These are phyloP conservation scores for Pagetopsis macropterus DNA, from an alignment of 2,797 vertebrate species.

Conservation along the genomic window DNA sequence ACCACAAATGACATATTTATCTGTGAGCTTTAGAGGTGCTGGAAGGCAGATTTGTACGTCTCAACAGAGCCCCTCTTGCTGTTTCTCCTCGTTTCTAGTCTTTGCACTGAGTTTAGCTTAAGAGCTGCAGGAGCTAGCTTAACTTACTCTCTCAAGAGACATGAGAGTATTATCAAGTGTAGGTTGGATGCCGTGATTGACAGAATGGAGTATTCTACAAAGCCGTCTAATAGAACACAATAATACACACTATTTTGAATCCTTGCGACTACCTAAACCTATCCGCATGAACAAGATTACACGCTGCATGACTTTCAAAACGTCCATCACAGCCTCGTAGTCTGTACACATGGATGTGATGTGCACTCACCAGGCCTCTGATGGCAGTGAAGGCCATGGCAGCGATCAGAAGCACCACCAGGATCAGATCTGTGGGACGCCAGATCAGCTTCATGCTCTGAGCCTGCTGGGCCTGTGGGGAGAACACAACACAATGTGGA, in stretches of 20 bases:
- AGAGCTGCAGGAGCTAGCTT: background rate
- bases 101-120: background rate
- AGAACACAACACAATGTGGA: constrained; percentile 13
- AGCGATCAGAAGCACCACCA: constrained; percentile 82
- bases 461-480: constrained; percentile 80
- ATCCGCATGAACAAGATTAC: background rate
- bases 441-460: constrained; percentile 85
- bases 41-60: background rate
- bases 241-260: too few species aligned
- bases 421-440: constrained; percentile 84
- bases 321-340: background rate
- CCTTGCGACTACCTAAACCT: background rate
- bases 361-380: constrained; percentile 88
- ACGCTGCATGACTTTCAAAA: constrained; percentile 13
- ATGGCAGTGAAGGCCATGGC: constrained; percentile 87
- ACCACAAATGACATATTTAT: background rate
- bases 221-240: too few species aligned
- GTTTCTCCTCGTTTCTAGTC: background rate
- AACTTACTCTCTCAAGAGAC: background rate
- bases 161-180: background rate
- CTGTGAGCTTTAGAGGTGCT: constrained; percentile 9
- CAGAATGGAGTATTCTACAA: too few species aligned
- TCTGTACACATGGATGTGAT: background rate
- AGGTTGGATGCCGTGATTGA: too few species aligned
- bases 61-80: background rate